Percentiles rank a stretch among this genome's conserved stretches.
These are phyloP conservation scores for Leucoraja ocellata DNA, from an alignment of 2,797 vertebrate species.

Conservation along the genomic window DNA sequence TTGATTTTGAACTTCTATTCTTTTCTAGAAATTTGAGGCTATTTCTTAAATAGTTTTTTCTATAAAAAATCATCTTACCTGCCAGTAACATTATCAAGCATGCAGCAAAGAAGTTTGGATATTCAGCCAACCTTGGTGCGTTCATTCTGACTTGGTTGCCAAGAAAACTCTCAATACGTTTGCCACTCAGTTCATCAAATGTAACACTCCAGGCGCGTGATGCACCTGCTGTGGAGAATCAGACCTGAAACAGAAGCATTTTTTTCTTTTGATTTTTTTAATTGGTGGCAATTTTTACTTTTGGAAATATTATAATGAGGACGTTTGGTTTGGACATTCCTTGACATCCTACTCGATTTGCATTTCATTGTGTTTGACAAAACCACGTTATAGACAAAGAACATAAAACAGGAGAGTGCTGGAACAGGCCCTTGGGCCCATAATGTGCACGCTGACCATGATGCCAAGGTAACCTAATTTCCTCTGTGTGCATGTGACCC, in stretches of 20 bases:
- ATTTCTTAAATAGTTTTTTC: neutral
- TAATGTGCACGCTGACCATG: too few relatives aligned
- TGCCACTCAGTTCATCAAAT: slow-evolving; percentile 72
- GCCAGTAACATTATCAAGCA: slow-evolving; percentile 68
- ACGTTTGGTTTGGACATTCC: neutral
- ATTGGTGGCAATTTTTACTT: neutral
- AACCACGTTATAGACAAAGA: too few relatives aligned
- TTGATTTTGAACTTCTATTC: neutral
- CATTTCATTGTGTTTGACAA: neutral
- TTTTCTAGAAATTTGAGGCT: neutral
- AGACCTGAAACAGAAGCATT: neutral
- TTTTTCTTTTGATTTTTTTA: neutral
- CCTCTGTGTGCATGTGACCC: too few relatives aligned
- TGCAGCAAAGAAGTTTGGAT: slow-evolving; percentile 74
- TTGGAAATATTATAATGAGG: neutral
- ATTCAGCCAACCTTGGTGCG: slow-evolving; percentile 64
- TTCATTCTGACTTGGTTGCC: slow-evolving; percentile 53
- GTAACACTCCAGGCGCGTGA: slow-evolving; percentile 78
- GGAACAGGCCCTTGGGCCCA: too few relatives aligned
- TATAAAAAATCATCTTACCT: slow-evolving; percentile 54
- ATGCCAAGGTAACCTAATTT: too few relatives aligned
- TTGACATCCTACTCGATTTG: too few relatives aligned
- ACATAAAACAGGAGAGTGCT: too few relatives aligned
- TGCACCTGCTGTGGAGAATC: slow-evolving; percentile 59
- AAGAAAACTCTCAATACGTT: slow-evolving; percentile 62